Base-by-base conservation (phyloP, 2,888 invertebrate species). In the Pterostichus niger region DNA sequence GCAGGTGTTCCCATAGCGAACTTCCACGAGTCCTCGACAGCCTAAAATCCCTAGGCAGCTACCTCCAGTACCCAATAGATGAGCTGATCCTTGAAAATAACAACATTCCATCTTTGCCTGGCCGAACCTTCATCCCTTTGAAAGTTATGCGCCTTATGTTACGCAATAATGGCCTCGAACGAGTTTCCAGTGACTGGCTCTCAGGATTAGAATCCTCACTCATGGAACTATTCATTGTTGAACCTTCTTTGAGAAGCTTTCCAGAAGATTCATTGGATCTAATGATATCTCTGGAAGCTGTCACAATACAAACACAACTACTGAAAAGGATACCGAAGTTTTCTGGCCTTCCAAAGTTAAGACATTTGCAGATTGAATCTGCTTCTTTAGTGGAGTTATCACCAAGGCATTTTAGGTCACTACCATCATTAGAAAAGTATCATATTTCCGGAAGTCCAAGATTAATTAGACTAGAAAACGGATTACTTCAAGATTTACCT, bases 1-100 rank as follows among this genome's bases (percentile, higher is more conserved):
- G 4, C 89, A 97, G 97, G 97, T 97, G 97, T 89, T 96, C 97
- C n/a, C 96, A 97, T 91, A 96, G 96, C 91, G 96, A 96, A 88
- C 90, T 97, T 82, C 93, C 94, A 5, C 94, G 94, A 88, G 95
- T 96, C 13, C 89, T 94, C 85, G 94, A 94, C 87, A 96, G 96
- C 7, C 89, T 96, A 9, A 94, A 94, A 86, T 92, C 94, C 56
- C 91, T 96, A 46, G 93, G 94, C 84, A 92, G 93, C 75, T 92
- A 92, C 84, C 90, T 96, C 76, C 92, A 91, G 84, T 93, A 93
- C 77, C 94, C 95, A 5, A 94, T 97, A 86, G 97, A 97, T 89
- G 97, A 97, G 88, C 89, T 97, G 78, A 97, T 97, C 85, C 92
- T 97, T 86, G 97, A 97, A 90, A 96, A 96, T 87, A 97, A 97